phyloP scores from a whole-genome alignment of 2,797 vertebrate species.

The Melanotaenia maccullochi region DNA sequence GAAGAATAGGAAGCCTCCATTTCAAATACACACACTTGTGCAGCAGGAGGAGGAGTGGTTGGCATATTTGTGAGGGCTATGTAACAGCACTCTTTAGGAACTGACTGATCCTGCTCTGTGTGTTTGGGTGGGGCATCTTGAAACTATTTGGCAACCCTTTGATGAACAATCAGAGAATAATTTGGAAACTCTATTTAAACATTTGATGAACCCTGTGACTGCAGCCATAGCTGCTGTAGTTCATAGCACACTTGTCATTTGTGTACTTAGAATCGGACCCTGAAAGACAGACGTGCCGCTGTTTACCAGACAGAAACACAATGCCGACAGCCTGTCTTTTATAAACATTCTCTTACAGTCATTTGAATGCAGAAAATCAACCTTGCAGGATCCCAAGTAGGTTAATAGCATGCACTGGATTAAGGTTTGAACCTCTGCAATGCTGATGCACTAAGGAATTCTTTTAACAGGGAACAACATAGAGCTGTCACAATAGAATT shows the following conservation, averaged over 20 bases:
- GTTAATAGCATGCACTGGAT: constrained; percentile 76
- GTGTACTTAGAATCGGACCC: background rate
- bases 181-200: constrained; percentile 18
- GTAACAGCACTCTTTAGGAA: constrained; percentile 46
- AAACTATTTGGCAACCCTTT: constrained; percentile 41
- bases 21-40: constrained; percentile 42
- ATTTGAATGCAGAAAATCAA: constrained; percentile 58
- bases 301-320: constrained; percentile 24
- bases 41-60: constrained; percentile 38
- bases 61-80: constrained; percentile 51
- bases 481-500: constrained; percentile 43
- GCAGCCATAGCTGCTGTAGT: background rate
- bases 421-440: constrained; percentile 62
- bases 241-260: background rate
- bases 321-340: constrained; percentile 30
- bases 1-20: constrained; percentile 49
- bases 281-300: background rate
- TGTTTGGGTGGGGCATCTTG: constrained; percentile 52
- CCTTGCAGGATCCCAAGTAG: constrained; percentile 71
- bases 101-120: constrained; percentile 41
- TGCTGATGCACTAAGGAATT: constrained; percentile 44
- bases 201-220: background rate
- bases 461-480: constrained; percentile 53
- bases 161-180: constrained; percentile 18
- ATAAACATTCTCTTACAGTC: constrained; percentile 33